Evolutionary conservation across 2,113 vertebrate species (phyloP).

Genomic region (Lamprotornis superbus): DNA sequence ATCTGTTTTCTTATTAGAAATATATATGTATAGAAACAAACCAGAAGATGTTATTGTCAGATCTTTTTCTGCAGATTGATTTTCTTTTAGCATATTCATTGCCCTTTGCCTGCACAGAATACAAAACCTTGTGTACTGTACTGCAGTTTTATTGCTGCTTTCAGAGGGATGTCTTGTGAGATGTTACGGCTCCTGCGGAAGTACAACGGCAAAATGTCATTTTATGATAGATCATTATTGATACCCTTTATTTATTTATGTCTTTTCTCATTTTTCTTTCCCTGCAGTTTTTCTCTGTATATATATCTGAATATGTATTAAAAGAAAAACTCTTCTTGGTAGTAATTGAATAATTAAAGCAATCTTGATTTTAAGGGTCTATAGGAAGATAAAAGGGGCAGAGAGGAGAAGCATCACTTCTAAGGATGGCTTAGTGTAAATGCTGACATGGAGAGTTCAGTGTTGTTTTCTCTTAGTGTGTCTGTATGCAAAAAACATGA

Average conservation of each 20-base stretch:
- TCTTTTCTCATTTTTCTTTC: conserved; percentile 16
- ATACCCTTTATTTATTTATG: conserved; percentile 53
- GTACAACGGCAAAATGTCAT: conserved; percentile 30
- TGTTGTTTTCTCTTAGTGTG: conserved; percentile 5
- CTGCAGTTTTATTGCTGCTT: conserved; percentile 65
- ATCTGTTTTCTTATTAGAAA: not conserved
- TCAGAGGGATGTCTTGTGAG: conserved; percentile 40
- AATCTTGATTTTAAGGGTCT: not conserved
- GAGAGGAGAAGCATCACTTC: not conserved
- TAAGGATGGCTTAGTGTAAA: not conserved
- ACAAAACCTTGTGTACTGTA: conserved; percentile 27
- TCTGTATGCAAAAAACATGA: conserved; percentile 27
- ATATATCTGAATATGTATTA: not conserved
- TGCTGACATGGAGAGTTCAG: conserved; percentile 28
- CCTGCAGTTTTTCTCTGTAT: not conserved
- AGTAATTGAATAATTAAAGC: not conserved
- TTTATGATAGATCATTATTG: conserved; percentile 55
- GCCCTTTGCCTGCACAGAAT: conserved; percentile 50
- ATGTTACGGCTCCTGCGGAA: conserved; percentile 49
- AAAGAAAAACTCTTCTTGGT: not conserved
- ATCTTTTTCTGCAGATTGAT: conserved; percentile 31
- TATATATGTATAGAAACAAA: not conserved
- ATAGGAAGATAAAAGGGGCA: not conserved
- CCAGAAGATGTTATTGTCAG: not conserved
- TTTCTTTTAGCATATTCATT: conserved; percentile 67